Conservation (phyloP, 2,113 vertebrate genomes). For the Laterallus jamaicensis region DNA sequence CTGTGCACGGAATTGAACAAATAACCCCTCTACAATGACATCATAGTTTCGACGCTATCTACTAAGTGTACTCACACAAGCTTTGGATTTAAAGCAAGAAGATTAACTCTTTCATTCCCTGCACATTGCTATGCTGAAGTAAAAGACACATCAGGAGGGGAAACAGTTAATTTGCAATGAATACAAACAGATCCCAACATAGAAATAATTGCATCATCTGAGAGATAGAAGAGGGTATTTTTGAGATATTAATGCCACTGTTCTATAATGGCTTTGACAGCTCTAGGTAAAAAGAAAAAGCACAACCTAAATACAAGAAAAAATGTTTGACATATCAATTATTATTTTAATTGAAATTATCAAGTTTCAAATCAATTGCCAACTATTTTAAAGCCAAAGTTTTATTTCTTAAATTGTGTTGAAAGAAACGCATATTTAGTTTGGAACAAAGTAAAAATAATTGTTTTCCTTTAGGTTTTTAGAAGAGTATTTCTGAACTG, state of each 20-base stretch:
- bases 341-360: neutral
- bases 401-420: neutral
- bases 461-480: neutral
- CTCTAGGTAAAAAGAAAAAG: neutral
- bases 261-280: neutral
- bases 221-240: neutral
- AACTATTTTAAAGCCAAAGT: neutral
- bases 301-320: neutral
- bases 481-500: neutral
- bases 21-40: neutral
- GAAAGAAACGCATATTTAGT: neutral
- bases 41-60: neutral
- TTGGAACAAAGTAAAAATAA: neutral
- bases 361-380: neutral
- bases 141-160: neutral
- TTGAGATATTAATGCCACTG: neutral
- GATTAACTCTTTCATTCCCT: neutral
- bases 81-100: neutral
- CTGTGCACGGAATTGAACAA: neutral
- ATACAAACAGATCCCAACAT: rapidly evolving
- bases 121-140: neutral
- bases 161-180: neutral
- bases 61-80: neutral
- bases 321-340: neutral
- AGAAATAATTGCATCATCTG: neutral